Evolutionary conservation across 2,113 vertebrate species (phyloP).

Genomic region (Cettia cetti): DNA sequence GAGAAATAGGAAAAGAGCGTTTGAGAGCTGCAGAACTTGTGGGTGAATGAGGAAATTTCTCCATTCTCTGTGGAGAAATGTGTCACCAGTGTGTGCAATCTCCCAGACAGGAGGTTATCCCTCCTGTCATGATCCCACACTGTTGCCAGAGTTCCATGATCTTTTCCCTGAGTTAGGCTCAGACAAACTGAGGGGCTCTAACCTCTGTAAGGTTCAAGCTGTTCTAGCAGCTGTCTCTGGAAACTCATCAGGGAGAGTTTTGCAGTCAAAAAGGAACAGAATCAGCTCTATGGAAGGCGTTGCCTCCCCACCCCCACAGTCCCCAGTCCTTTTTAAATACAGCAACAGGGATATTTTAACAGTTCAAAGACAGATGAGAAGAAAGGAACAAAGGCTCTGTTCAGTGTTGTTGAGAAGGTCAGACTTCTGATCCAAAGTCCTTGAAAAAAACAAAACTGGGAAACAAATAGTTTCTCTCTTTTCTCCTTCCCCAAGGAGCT

Average conservation of each 20-base stretch:
- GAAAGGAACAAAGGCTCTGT: background rate
- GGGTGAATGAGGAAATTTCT: background rate
- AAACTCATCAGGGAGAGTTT: background rate
- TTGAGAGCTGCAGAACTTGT: background rate
- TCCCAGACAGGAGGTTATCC: background rate
- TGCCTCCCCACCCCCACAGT: background rate
- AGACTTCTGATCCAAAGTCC: background rate
- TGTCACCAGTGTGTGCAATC: too few relatives aligned
- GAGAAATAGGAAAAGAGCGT: fast-evolving
- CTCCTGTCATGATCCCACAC: background rate
- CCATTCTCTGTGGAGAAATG: background rate
- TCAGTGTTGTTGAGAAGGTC: background rate
- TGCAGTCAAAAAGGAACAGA: background rate
- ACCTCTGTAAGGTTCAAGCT: background rate
- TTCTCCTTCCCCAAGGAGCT: background rate
- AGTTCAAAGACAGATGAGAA: background rate
- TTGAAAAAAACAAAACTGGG: background rate
- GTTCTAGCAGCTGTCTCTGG: background rate
- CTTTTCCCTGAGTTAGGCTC: background rate
- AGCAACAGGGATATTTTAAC: background rate
- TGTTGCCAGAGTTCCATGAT: too few relatives aligned
- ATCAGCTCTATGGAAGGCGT: background rate
- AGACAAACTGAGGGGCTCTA: background rate
- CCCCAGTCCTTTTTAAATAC: background rate
- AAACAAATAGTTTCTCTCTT: background rate